A percentile compares a stretch with the other conserved stretches of the same genome.
phyloP scores from a whole-genome alignment of 1,140 invertebrate genomes.

The Hormaphis cornu region DNA sequence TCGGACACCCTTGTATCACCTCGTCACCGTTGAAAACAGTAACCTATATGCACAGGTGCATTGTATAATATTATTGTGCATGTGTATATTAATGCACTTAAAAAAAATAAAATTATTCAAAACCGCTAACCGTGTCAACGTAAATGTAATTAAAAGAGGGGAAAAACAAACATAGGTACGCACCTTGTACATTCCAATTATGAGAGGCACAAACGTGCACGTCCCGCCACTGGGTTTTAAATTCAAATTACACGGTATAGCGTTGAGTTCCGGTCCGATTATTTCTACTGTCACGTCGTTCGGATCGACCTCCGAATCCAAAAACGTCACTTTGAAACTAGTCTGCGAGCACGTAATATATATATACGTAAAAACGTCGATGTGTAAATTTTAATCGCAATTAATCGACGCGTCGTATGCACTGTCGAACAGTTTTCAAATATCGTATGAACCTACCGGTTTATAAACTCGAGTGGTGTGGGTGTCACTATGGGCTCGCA shows the following conservation, averaged over 20 bases:
- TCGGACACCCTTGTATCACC: conserved; percentile 54
- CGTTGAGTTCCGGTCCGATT: conserved; percentile 60
- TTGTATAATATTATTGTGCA: no score
- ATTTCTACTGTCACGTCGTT: conserved; percentile 72
- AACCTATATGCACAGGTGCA: conserved; percentile 45
- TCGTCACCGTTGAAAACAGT: conserved; percentile 57
- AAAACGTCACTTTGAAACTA: conserved; percentile 66
- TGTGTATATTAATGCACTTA: no score
- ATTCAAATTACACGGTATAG: conserved; percentile 52
- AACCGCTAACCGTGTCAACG: not conserved
- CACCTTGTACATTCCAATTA: conserved; percentile 88
- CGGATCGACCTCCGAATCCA: conserved; percentile 65
- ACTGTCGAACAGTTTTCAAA: not conserved
- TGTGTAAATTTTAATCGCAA: not conserved
- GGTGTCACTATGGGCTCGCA: conserved; percentile 63
- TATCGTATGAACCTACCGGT: conserved; percentile 51
- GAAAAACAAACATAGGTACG: conserved; percentile 24
- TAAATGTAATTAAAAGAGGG: no score
- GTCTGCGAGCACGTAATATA: conserved; percentile 56
- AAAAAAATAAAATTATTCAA: no score
- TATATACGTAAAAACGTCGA: not conserved
- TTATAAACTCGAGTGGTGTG: conserved; percentile 74
- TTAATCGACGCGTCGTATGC: not conserved
- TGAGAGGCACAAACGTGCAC: conserved; percentile 75
- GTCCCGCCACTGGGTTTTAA: conserved; percentile 59